A percentile compares a stretch with the other conserved stretches of the same genome.
Evolutionary conservation across 2,888 invertebrate genomes (phyloP).

Genomic region (Drosophila yooni): DNA sequence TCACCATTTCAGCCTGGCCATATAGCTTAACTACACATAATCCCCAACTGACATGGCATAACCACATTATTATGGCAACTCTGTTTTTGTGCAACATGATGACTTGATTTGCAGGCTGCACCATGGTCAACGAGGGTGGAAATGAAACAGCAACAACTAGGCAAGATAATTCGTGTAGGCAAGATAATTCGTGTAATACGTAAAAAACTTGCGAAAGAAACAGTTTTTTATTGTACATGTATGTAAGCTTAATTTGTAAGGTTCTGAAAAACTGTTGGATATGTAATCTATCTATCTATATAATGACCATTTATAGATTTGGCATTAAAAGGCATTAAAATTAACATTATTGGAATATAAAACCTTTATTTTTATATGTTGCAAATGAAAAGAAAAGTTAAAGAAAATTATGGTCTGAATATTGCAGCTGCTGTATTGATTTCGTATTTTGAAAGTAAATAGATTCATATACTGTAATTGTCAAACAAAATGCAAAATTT

Average conservation of each 20-base stretch:
- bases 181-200: constrained; percentile 19
- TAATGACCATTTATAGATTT: not conserved
- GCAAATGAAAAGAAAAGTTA: not conserved
- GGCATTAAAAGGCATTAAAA: not conserved
- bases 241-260: not conserved
- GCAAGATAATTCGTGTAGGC: constrained; percentile 21
- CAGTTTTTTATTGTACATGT: not conserved
- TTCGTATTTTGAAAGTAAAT: not conserved
- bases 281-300: not conserved
- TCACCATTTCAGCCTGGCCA: constrained; percentile 42
- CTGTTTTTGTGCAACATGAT: constrained; percentile 45
- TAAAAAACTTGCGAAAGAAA: not conserved
- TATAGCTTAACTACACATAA: constrained; percentile 28
- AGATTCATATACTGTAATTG: not conserved
- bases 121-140: constrained; percentile 15
- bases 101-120: constrained; percentile 47
- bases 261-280: not conserved
- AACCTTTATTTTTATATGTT: not conserved
- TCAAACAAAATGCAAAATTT: not conserved
- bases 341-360: not conserved
- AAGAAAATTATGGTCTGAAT: not conserved
- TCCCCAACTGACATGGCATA: constrained; percentile 42
- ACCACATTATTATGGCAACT: constrained; percentile 53
- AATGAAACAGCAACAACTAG: not conserved
- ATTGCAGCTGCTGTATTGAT: not conserved